A percentile compares a stretch with the other conserved stretches of the same genome.
Evolutionary conservation across 1,140 invertebrate genomes (phyloP).

Genomic region (Nasonia vitripennis): DNA sequence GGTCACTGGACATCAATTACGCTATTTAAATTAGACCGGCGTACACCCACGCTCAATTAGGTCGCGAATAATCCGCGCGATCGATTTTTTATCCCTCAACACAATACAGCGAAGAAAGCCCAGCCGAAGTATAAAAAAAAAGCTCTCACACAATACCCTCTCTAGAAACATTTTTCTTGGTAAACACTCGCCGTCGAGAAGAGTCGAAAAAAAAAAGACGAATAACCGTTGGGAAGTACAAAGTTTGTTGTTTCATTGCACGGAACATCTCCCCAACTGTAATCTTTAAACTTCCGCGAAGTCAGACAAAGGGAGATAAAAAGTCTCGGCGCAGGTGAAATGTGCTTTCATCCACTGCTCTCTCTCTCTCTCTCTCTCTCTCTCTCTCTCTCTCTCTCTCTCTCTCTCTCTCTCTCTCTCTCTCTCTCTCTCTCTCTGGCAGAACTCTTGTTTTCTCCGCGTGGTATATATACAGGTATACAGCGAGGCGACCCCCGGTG

Average conservation of each 20-base stretch:
- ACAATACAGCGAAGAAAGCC: not conserved
- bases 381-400: too few species aligned
- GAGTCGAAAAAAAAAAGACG: not conserved
- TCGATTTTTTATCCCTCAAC: not conserved
- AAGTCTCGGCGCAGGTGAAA: constrained; percentile 1
- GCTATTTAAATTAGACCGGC: not conserved
- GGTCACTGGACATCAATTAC: not conserved
- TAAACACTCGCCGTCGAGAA: not conserved
- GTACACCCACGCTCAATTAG: not conserved
- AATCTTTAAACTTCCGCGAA: constrained; percentile 18
- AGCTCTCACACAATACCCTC: not conserved
- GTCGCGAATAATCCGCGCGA: not conserved
- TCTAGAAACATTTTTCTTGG: not conserved
- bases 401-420: too few species aligned
- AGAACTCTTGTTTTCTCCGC: not conserved
- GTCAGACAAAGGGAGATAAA: constrained; percentile 19
- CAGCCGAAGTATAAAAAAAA: not conserved
- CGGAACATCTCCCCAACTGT: not conserved
- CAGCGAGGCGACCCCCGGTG: too few species aligned
- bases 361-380: not conserved
- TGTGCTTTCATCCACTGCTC: constrained; percentile 5
- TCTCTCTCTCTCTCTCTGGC: not conserved
- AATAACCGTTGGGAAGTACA: not conserved
- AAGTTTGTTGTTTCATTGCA: constrained; percentile 29
- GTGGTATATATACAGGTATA: not conserved